A percentile compares a stretch with the other conserved stretches of the same genome.
These are phyloP conservation scores for Phaethornis superciliosus DNA, from an alignment of 2,113 vertebrate species.

Conservation along the genomic window DNA sequence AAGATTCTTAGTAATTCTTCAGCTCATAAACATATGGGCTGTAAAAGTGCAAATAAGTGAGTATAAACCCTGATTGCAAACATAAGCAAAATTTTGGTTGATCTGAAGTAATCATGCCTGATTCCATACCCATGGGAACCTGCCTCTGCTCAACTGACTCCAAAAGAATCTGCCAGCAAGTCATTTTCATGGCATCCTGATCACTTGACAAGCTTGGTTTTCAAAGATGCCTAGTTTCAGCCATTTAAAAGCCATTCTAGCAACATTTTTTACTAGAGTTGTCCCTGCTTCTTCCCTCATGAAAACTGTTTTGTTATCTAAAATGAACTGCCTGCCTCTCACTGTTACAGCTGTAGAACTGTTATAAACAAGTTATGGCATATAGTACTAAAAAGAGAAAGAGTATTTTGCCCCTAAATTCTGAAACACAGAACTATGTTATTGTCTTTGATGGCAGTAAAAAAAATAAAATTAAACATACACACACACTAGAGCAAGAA, in stretches of 20 bases:
- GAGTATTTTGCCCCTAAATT: background rate
- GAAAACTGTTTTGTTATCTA: background rate
- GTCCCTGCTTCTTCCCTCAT: background rate
- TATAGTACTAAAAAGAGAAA: background rate
- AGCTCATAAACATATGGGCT: background rate
- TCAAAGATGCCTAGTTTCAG: background rate
- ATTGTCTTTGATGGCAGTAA: background rate
- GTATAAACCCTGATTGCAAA: background rate
- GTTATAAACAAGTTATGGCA: background rate
- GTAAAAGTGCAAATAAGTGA: background rate
- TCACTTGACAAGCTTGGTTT: background rate
- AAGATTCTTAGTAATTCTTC: background rate
- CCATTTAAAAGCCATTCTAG: background rate
- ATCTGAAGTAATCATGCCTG: background rate
- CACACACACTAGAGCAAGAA: background rate
- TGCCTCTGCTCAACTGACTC: background rate
- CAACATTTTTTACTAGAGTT: background rate
- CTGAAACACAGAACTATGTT: background rate
- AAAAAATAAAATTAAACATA: background rate
- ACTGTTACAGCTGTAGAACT: background rate
- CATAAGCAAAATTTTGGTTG: background rate
- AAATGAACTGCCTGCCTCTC: background rate
- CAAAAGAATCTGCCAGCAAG: background rate
- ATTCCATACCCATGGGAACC: rapidly evolving
- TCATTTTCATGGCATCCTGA: background rate